Percentiles rank a stretch among this genome's conserved stretches.
Conservation (phyloP, 2,888 invertebrate genomes). For the Quadroppia sp. region DNA sequence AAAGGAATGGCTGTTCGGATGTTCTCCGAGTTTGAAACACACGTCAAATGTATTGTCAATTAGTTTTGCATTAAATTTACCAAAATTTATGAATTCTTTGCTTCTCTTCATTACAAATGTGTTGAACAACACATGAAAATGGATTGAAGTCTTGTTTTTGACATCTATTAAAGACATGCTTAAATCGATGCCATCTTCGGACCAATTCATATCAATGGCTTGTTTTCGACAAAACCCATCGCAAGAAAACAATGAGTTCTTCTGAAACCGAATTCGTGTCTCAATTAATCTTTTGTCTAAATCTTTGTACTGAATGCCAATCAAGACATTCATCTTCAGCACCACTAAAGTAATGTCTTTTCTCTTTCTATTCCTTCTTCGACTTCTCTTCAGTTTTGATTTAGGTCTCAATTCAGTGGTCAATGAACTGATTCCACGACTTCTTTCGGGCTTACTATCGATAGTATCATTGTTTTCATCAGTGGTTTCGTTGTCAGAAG, state of each 20-base stretch:
- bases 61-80: neutral
- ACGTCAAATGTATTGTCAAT: neutral
- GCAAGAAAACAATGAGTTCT: neutral
- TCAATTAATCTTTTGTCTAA: neutral
- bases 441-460: no score
- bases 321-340: neutral
- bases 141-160: neutral
- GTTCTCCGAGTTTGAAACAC: neutral
- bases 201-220: neutral
- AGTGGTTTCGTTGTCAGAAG: neutral
- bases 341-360: neutral
- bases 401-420: neutral
- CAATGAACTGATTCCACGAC: no score
- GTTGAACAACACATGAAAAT: neutral
- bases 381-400: neutral
- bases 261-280: neutral
- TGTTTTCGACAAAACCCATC: neutral
- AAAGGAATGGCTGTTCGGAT: neutral
- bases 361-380: neutral
- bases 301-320: neutral
- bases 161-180: neutral
- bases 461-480: no score
- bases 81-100: neutral
- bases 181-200: neutral
- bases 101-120: neutral